Conservation (phyloP, 1,140 invertebrate species). For the Scaptomyza graminum region DNA sequence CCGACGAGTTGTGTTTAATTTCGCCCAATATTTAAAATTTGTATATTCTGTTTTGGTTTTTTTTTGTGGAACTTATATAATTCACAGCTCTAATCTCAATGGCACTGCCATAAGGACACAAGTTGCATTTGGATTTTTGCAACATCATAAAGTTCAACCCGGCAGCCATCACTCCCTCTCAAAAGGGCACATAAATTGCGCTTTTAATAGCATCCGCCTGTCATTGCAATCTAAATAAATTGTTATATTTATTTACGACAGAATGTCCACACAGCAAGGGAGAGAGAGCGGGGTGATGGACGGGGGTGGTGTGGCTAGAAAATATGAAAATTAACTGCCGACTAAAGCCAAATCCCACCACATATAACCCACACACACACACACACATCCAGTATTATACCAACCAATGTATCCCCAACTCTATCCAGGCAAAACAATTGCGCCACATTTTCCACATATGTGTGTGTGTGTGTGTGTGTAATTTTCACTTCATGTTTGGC, state of each 20-base stretch:
- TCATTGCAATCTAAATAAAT: slow-evolving; percentile 83
- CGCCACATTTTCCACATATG: slow-evolving; percentile 65
- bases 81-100: slow-evolving; percentile 4
- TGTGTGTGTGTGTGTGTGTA: slow-evolving; percentile 56
- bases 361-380: slow-evolving; percentile 36
- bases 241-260: slow-evolving; percentile 83
- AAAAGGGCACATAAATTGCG: slow-evolving; percentile 72
- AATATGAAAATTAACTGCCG: slow-evolving; percentile 83
- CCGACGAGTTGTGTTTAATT: not conserved
- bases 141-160: slow-evolving; percentile 44
- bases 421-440: slow-evolving; percentile 65
- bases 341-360: slow-evolving; percentile 73
- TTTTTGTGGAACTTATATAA: not conserved
- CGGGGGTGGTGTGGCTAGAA: slow-evolving; percentile 62
- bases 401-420: not conserved
- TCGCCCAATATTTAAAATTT: not conserved
- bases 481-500: slow-evolving; percentile 81
- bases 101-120: slow-evolving; percentile 7
- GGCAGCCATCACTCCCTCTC: slow-evolving; percentile 34
- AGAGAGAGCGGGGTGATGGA: not conserved
- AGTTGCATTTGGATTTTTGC: slow-evolving; percentile 40
- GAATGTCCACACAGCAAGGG: slow-evolving; percentile 62
- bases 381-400: slow-evolving; percentile 10
- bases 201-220: slow-evolving; percentile 80
- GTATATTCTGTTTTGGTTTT: not conserved